Base-by-base conservation (phyloP, 2,797 vertebrate species). In the Lutjanus campechanus region DNA sequence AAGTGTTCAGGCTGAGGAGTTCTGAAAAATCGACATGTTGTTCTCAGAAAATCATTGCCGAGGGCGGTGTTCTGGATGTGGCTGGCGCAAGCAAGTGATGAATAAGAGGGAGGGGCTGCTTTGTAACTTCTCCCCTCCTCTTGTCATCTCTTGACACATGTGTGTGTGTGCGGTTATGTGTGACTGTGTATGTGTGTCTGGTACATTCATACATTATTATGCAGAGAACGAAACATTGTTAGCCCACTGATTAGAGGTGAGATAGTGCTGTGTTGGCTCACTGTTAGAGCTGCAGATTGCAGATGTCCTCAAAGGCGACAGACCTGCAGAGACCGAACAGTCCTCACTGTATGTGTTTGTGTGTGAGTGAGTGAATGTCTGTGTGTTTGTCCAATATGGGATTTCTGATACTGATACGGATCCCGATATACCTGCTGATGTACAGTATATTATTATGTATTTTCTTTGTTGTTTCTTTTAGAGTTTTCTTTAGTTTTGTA, bases 401-500 rank as follows among this genome's bases (percentile, higher is more conserved):
- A 55, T 60, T 77, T 72, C 70, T 81, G 75, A 79, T 47, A 55
- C 36, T 64, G 51, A 63, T 50, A 64, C 70, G 49, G 79, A 80
- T 65, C 79, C 69, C 20, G 47, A 74, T 60, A 68, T 62, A 69
- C 59, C 78, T 82, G 64, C 75, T 74, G 56, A 83, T 73, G 63
- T 76, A 85, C n/a, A 54, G 44, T 68, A 76, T 36, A 36, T 36
- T 76, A 59, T 78, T 59, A 47, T 83, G 69, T 86, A 15, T 69
- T 69, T 79, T 75, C 20, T 53, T 67, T 80, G 58, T 79, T 1
- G 8, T 85, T 85, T 84, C 70, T 69, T 82, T 85, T 63, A 75
- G 63, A 88, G 58, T 85, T 83, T 73, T 67, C 64, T 86, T 82
- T 79, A 77, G 81, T 89, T 92, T 88, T 90, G 87, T 91, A 87